Conservation (phyloP, 2,888 invertebrate species). For the Eucera pruinosa region DNA sequence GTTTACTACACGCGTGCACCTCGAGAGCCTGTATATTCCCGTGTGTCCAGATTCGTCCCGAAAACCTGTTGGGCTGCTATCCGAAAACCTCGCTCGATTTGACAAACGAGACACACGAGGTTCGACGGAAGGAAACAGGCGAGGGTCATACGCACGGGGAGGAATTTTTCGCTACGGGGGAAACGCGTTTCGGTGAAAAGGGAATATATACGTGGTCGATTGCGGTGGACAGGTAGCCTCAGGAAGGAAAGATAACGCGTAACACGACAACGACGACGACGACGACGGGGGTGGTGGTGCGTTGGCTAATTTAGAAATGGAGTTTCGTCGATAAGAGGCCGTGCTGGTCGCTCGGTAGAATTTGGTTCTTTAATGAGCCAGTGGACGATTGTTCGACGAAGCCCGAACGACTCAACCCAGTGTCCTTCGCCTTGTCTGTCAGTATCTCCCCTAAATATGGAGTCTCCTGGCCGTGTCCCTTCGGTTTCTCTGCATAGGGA, state of each 20-base stretch:
- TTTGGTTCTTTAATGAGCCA: slow-evolving; percentile 48
- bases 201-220: too few species aligned
- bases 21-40: slow-evolving; percentile 22
- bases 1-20: slow-evolving; percentile 13
- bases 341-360: slow-evolving; percentile 1
- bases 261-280: too few species aligned
- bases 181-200: too few species aligned
- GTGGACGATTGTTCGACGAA: slow-evolving; percentile 29
- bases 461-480: slow-evolving; percentile 45
- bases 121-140: too few species aligned
- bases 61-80: slow-evolving; percentile 50
- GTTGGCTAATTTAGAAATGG: not conserved
- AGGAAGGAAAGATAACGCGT: too few species aligned
- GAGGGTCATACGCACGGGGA: not conserved
- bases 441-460: slow-evolving; percentile 45
- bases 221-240: too few species aligned
- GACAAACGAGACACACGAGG: slow-evolving; percentile 15
- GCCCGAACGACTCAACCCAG: slow-evolving; percentile 1
- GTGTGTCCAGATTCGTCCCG: slow-evolving; percentile 38
- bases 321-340: slow-evolving; percentile 1
- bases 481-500: slow-evolving; percentile 54
- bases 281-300: too few species aligned
- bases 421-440: slow-evolving; percentile 40
- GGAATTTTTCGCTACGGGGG: not conserved
- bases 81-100: slow-evolving; percentile 37